Conservation (phyloP, 2,888 invertebrate genomes). For the Cheiracanthium punctorium region DNA sequence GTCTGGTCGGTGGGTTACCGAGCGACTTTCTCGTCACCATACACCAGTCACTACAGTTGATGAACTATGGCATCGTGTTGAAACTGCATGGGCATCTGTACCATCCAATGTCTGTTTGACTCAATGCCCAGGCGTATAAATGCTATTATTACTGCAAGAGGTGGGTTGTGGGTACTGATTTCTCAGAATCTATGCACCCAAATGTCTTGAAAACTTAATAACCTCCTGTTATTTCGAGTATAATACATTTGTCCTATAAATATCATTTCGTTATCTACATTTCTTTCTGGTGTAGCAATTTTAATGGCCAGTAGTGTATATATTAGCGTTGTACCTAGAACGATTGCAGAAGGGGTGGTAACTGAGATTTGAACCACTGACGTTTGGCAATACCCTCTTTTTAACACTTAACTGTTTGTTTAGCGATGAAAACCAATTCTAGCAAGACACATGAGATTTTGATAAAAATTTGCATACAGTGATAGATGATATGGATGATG, state of each 20-base stretch:
- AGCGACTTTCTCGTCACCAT: background rate
- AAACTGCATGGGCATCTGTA: background rate
- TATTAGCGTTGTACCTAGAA: no score
- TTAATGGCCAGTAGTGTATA: conserved; percentile 16
- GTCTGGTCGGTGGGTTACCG: background rate
- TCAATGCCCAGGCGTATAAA: background rate
- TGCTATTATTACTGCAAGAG: background rate
- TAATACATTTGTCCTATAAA: conserved; percentile 7
- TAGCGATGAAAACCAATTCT: no score
- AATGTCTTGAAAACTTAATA: background rate
- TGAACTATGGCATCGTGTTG: background rate
- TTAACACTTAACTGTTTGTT: no score
- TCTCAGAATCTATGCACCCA: background rate
- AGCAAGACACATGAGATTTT: no score
- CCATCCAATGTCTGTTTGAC: conserved; percentile 14
- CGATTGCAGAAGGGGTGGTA: no score
- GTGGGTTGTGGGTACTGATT: background rate
- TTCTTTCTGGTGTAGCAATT: background rate
- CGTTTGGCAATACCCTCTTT: no score
- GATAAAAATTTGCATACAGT: no score
- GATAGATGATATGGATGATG: no score
- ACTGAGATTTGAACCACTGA: no score
- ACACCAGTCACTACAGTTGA: conserved; percentile 3
- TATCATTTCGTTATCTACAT: background rate
- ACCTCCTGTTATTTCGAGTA: background rate